Conservation (phyloP, 2,797 vertebrate species). For the Loriculus beryllinus region DNA sequence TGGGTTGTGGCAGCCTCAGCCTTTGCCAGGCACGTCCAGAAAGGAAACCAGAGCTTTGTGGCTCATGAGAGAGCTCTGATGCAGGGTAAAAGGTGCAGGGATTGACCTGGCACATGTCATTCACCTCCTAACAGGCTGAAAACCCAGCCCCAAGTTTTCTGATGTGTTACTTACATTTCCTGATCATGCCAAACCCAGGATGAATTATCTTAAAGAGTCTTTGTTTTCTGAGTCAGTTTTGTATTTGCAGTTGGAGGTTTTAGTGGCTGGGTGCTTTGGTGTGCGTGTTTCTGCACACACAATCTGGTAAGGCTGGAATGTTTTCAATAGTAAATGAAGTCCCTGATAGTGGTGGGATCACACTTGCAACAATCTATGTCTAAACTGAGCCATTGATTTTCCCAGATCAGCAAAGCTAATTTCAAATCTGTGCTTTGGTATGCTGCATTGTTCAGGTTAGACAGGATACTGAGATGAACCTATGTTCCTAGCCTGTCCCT, state of each 20-base stretch:
- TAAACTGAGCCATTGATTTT: not conserved
- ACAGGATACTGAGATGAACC: not conserved
- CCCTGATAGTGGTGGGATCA: not conserved
- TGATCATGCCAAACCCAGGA: not conserved
- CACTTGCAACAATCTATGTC: not conserved
- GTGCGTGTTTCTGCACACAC: not conserved
- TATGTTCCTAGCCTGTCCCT: not conserved
- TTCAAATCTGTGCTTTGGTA: not conserved
- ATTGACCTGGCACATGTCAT: fast-evolving
- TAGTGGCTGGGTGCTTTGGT: not conserved
- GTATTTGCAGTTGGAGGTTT: not conserved
- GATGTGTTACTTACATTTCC: not conserved
- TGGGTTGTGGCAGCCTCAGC: not conserved
- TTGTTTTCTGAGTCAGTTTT: not conserved
- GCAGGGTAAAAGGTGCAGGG: not conserved
- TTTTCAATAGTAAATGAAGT: not conserved
- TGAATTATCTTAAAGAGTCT: not conserved
- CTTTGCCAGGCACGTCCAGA: not conserved
- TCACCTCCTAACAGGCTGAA: not conserved
- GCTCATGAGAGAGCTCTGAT: not conserved
- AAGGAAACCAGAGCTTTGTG: not conserved
- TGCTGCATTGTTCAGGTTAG: not conserved
- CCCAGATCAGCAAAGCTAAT: not conserved
- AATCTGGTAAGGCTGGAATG: not conserved
- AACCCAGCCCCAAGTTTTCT: not conserved